These are phyloP conservation scores for Microchirus variegatus DNA, from an alignment of 2,797 vertebrate species.

Conservation along the genomic window DNA sequence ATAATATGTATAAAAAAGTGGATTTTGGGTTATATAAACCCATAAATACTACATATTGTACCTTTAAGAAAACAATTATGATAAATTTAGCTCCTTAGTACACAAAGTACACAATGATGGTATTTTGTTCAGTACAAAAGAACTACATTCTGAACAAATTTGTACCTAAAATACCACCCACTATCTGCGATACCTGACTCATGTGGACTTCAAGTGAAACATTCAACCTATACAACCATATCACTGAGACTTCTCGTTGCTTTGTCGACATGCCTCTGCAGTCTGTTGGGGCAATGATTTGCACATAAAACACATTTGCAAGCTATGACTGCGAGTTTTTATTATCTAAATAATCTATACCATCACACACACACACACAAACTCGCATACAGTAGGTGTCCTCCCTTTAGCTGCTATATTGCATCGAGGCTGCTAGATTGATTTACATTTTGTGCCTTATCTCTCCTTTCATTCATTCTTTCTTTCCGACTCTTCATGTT, in stretches of 20 bases:
- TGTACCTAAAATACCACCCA: too few relatives aligned
- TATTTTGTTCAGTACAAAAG: too few relatives aligned
- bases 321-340: too few relatives aligned
- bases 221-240: not conserved
- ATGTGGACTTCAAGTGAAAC: not conserved
- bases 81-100: too few relatives aligned
- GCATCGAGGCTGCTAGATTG: slow-evolving; percentile 27
- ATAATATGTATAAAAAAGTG: too few relatives aligned
- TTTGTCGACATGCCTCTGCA: not conserved
- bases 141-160: too few relatives aligned
- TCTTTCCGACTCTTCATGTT: slow-evolving; percentile 45
- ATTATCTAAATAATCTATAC: not conserved
- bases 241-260: not conserved
- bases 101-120: too few relatives aligned
- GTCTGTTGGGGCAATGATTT: not conserved
- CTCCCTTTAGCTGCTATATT: slow-evolving; percentile 21
- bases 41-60: too few relatives aligned
- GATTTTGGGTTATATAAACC: too few relatives aligned
- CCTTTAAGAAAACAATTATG: too few relatives aligned
- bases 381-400: slow-evolving; percentile 4
- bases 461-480: slow-evolving; percentile 32
- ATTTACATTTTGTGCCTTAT: slow-evolving; percentile 32
- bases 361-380: slow-evolving; percentile 8
- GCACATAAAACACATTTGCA: not conserved
- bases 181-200: not conserved